phyloP scores from a whole-genome alignment of 2,888 invertebrate genomes.

The Dendrolimus houi region DNA sequence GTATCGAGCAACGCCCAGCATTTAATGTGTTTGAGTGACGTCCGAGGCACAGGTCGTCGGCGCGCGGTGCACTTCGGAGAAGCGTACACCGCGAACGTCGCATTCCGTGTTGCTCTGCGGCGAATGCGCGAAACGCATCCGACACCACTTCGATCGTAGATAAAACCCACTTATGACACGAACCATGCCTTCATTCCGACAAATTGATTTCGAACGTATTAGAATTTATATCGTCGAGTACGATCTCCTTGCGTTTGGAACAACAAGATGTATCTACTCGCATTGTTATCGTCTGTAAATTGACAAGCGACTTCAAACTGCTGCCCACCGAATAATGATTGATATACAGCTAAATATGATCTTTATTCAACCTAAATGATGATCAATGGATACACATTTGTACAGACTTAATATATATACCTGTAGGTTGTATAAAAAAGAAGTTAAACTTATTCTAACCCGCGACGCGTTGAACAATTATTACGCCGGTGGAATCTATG shows the following conservation, averaged over 20 bases:
- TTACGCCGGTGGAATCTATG: constrained; percentile 46
- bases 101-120: constrained; percentile 35
- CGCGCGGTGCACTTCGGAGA: constrained; percentile 51
- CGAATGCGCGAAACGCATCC: constrained; percentile 61
- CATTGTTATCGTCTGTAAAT: constrained; percentile 46
- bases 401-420: constrained; percentile 2
- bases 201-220: constrained; percentile 67
- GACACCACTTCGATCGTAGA: constrained; percentile 60
- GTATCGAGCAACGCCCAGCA: constrained; percentile 19
- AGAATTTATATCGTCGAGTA: constrained; percentile 30
- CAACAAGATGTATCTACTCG: constrained; percentile 16
- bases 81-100: constrained; percentile 39
- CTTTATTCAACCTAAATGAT: not conserved
- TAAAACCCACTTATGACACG: constrained; percentile 65
- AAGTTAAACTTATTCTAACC: constrained; percentile 9
- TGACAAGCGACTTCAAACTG: constrained; percentile 43
- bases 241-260: constrained; percentile 22
- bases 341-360: constrained; percentile 17
- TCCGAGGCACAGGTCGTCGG: constrained; percentile 26
- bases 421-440: not conserved
- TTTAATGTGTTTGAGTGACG: constrained; percentile 27
- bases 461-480: constrained; percentile 46
- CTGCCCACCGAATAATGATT: constrained; percentile 38
- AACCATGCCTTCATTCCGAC: constrained; percentile 64
- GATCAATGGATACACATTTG: not conserved